Evolutionary conservation across 2,797 vertebrate genomes (phyloP), one percentile per base, ranked within the genome.

Genomic region (Oceanodroma leucorhoa): DNA sequence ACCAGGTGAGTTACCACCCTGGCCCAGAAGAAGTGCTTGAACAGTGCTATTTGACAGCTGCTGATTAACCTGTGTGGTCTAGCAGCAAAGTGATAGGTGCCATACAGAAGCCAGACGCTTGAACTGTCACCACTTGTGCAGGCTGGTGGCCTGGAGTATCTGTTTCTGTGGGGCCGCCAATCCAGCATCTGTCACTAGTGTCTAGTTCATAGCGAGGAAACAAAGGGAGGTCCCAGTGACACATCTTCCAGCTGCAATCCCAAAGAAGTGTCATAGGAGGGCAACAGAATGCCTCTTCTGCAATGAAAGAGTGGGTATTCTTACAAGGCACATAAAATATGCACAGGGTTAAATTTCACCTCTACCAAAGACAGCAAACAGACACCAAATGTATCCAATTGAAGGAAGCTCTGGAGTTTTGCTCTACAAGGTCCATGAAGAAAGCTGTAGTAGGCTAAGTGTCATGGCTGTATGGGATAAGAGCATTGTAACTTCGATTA

Each of bases 181-280:
- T 82, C 86, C 92, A 96, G 92, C 90, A 84, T 64, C 94, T 95
- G 94, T 73, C 70, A 38, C n/a, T 48, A 69, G 30, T 5, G 0
- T 76, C 77, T 66, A 41, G 58, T 48, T 94, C 66, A 32, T 66
- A 32, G 16, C 4, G 15, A 69, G 41, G 34, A 77, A 89, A 88
- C 92, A 94, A 95, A 90, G 77, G 27, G 43, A 75, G 69, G 36
- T 82, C 45, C 61, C 43, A 21, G 60, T n/a, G 94, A 73, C 81
- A 82, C 58, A n/a, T 95, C 83, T 82, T 55, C 70, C 95, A 93
- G 83, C 90, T 96, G 94, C 88, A 96, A 3, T 65, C 88, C 72
- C 51, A 34, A 79, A 72, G 53, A 94, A 55, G 81, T 53, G 77
- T 84, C 88, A 77, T 30, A 41, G 83, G n/a, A 93, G 67, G 58